A percentile compares a stretch with the other conserved stretches of the same genome.
Conservation (phyloP, 2,797 vertebrate genomes). For the Sebastes kiyomatsui region DNA sequence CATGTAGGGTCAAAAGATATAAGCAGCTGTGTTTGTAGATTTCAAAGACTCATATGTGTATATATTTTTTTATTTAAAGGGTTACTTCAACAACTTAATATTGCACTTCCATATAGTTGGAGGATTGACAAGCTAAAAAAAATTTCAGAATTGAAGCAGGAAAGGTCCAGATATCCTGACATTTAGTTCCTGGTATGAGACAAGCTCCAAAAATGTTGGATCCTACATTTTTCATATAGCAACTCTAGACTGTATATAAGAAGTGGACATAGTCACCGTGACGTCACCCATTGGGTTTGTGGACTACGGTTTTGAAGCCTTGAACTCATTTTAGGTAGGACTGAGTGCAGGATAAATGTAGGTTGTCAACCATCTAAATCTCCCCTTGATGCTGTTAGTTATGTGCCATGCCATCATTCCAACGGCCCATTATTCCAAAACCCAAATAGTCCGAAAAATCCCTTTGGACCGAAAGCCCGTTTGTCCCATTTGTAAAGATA, state of each 20-base stretch:
- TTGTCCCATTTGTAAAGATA: no score
- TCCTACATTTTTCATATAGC: no score
- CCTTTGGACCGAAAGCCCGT: no score
- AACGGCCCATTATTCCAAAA: no score
- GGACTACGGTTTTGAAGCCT: no score
- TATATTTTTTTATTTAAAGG: background rate
- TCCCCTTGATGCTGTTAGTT: background rate
- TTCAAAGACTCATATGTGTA: background rate
- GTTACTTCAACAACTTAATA: background rate
- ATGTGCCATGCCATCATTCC: no score
- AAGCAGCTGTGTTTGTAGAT: background rate
- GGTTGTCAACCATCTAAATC: background rate
- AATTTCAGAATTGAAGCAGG: background rate
- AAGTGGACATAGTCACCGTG: no score
- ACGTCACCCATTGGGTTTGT: no score
- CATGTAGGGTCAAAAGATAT: background rate
- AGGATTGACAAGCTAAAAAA: background rate
- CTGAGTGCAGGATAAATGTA: background rate
- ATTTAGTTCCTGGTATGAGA: background rate
- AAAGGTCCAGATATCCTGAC: background rate
- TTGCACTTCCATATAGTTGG: background rate
- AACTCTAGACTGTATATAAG: no score
- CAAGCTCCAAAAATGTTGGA: background rate
- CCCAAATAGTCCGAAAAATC: no score
- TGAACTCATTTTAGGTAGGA: background rate